phyloP scores from a whole-genome alignment of 2,113 vertebrate genomes.

The Sphaerodactylus townsendi region DNA sequence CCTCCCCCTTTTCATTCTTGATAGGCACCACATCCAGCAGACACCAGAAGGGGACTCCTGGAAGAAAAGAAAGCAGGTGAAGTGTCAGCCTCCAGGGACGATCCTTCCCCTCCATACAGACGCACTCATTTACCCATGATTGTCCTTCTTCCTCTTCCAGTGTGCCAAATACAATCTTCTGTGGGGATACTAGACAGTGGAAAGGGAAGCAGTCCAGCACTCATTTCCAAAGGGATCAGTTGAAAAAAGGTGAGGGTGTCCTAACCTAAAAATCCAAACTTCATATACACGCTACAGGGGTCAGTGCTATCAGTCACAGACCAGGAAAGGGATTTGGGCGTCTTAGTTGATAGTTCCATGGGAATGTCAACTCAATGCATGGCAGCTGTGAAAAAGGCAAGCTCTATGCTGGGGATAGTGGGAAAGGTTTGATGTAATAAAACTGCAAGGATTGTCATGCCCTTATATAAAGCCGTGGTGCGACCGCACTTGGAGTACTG shows the following conservation, averaged over 20 bases:
- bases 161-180: neutral
- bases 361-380: too few species aligned
- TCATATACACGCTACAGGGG: too few species aligned
- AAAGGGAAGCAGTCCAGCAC: neutral
- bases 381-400: too few species aligned
- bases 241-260: neutral
- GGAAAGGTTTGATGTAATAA: too few species aligned
- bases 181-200: neutral
- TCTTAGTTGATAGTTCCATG: too few species aligned
- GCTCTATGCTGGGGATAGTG: too few species aligned
- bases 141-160: neutral
- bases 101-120: slow-evolving; percentile 1
- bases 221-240: neutral
- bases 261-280: too few species aligned
- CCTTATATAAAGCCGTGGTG: too few species aligned
- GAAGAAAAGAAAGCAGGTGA: neutral
- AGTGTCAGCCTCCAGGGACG: neutral
- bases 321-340: too few species aligned
- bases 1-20: slow-evolving; percentile 91
- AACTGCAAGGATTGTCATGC: too few species aligned
- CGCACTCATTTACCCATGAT: neutral
- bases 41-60: slow-evolving; percentile 91
- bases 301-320: too few species aligned
- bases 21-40: slow-evolving; percentile 92
- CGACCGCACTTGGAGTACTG: too few species aligned